Base-by-base conservation (phyloP, 1,140 invertebrate genomes). In the Bicyclus anynana region DNA sequence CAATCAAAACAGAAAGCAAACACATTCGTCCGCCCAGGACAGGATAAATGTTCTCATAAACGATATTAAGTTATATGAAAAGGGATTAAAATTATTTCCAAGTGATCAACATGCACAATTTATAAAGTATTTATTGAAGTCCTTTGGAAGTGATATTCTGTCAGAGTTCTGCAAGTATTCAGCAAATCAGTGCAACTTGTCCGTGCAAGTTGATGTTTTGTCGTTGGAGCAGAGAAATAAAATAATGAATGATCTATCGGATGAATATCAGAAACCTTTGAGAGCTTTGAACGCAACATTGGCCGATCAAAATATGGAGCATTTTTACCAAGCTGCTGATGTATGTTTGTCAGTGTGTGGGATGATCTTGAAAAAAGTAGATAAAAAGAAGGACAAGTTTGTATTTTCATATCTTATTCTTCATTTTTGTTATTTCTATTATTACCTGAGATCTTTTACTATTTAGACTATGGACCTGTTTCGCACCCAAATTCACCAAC, bases 11-110 rank as follows among this genome's bases (percentile, higher is more conserved):
- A 83, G 94, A 64, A 90, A 94, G 38, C 95, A 96, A 81, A 94
- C 93, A 0, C 94, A 95, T 72, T 92, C 92, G 16, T 93, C 95
- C 38, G 79, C 96, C 20, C 94, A 97, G 86, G 95, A 98, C 56
- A 94, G 94, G 74, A 84, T 98, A 0, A 95, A 95, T 76, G 90
- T 92, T 14, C 78, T 97, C 9, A 89, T 94, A 13, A 91, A 91
- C 44, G 96, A 97, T 75, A 92, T 97, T 23, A 91, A 93, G 62
- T 85, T 97, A 14, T 98, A 96, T 89, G 94, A 97, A 53, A 97
- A 97, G 84, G 96, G 95, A 4, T 87, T 97, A 0, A 97, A 96
- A 79, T 80, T 91, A 53, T 88, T 93, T 12, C 77, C 90, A 18
- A 59, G 67, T 59, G 80, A 93, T 42, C 83, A 91, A 40, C 93